A percentile compares a stretch with the other conserved stretches of the same genome.
Conservation (phyloP, 2,888 invertebrate genomes). For the Campaea margaritaria region DNA sequence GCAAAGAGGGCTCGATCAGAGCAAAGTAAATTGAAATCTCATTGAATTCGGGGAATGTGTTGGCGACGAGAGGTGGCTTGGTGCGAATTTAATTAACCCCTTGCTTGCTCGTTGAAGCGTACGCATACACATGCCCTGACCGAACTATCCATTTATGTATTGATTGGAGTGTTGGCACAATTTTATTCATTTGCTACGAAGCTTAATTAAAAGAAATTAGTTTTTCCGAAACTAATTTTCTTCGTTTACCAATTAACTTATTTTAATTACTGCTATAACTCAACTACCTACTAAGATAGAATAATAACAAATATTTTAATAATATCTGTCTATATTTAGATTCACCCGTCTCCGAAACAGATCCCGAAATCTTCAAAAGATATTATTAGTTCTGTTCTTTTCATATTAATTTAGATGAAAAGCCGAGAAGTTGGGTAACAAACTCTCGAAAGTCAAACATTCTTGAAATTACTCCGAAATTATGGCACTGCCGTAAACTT, state of each 20-base stretch:
- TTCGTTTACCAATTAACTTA: too few relatives aligned
- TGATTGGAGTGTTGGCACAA: conserved; percentile 19
- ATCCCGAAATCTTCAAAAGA: conserved; percentile 23
- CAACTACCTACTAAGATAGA: too few relatives aligned
- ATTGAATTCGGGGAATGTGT: conserved; percentile 83
- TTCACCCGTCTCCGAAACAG: background rate
- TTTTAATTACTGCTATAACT: too few relatives aligned
- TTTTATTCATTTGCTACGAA: conserved; percentile 6
- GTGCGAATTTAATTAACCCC: conserved; percentile 85
- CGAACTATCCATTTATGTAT: conserved; percentile 46
- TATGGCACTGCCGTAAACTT: conserved; percentile 80
- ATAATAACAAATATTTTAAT: too few relatives aligned
- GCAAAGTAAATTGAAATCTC: conserved; percentile 84
- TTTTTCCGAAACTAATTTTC: too few relatives aligned
- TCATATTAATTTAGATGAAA: conserved; percentile 66
- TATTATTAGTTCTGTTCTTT: conserved; percentile 44
- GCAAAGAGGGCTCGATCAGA: conserved; percentile 66
- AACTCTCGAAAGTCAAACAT: conserved; percentile 77
- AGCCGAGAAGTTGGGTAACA: conserved; percentile 65
- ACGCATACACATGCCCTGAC: conserved; percentile 49
- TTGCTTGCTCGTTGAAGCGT: conserved; percentile 75
- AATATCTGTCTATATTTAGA: background rate
- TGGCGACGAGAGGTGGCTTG: conserved; percentile 76
- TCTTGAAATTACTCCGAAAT: conserved; percentile 79
- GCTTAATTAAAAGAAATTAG: background rate